A percentile compares a stretch with the other conserved stretches of the same genome.
These are phyloP conservation scores for Hippoglossus hippoglossus DNA, from an alignment of 2,797 vertebrate species.

Conservation along the genomic window DNA sequence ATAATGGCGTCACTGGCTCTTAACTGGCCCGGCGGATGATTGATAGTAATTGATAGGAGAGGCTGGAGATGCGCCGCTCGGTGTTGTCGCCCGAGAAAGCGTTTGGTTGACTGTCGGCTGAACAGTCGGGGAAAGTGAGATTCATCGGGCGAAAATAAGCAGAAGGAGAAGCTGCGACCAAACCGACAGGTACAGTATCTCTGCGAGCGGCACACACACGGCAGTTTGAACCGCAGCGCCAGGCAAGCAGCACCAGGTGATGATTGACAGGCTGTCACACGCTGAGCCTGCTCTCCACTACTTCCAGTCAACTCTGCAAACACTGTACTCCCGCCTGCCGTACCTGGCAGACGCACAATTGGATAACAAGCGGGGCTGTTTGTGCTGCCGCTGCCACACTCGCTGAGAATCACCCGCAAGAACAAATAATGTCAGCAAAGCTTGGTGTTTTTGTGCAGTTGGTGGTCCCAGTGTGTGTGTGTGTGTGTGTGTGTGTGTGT, in stretches of 20 bases:
- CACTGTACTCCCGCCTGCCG: constrained; percentile 43
- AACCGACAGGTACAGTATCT: constrained; percentile 45
- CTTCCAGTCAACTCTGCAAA: constrained; percentile 65
- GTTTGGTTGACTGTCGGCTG: constrained; percentile 9
- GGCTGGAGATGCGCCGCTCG: neutral
- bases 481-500: too few species aligned
- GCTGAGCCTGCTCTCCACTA: constrained; percentile 39
- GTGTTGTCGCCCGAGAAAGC: constrained; percentile 1
- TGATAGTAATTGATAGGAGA: constrained; percentile 54
- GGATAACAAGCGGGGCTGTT: constrained; percentile 69
- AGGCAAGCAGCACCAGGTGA: constrained; percentile 43
- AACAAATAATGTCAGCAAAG: constrained; percentile 58
- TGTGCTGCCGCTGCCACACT: constrained; percentile 52
- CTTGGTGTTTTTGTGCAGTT: constrained; percentile 34
- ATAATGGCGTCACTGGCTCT: constrained; percentile 51
- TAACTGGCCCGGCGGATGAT: constrained; percentile 40
- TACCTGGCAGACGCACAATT: constrained; percentile 69
- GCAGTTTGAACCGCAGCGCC: constrained; percentile 45
- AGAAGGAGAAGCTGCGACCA: constrained; percentile 46
- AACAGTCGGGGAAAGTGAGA: neutral
- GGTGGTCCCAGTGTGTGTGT: constrained; percentile 48
- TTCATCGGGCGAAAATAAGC: constrained; percentile 42
- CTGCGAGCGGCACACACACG: constrained; percentile 13
- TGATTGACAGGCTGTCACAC: constrained; percentile 72
- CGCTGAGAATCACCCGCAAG: constrained; percentile 47